A percentile compares a stretch with the other conserved stretches of the same genome.
Conservation (phyloP, 1,140 invertebrate species). For the Leucophenga varia region DNA sequence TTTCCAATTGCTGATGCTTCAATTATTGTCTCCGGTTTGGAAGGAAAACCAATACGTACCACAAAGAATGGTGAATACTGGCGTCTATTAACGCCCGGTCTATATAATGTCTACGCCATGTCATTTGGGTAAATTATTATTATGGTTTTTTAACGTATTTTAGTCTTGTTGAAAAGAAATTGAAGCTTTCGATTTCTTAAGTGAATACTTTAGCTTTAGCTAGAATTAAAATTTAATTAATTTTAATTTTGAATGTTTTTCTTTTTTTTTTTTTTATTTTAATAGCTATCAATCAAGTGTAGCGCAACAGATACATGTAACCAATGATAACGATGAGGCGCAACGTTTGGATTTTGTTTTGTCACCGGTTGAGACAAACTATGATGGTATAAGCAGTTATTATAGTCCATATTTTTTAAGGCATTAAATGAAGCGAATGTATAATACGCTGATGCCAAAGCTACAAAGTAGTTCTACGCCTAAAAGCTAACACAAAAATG, state of each 20-base stretch:
- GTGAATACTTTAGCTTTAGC: too few species aligned
- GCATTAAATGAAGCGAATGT: slow-evolving; percentile 32
- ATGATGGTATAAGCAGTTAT: slow-evolving; percentile 56
- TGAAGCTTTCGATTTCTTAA: too few species aligned
- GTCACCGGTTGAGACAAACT: slow-evolving; percentile 39
- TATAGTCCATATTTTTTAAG: slow-evolving; percentile 53
- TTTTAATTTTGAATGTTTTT: neutral
- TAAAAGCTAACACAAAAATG: too few species aligned
- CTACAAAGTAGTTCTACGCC: too few species aligned
- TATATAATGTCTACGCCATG: slow-evolving; percentile 70
- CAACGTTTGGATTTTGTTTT: slow-evolving; percentile 51
- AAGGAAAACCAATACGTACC: slow-evolving; percentile 70
- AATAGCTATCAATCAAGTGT: slow-evolving; percentile 43
- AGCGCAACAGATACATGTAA: slow-evolving; percentile 40
- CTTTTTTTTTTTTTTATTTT: slow-evolving; percentile 6
- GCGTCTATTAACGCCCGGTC: slow-evolving; percentile 79
- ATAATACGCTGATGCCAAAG: too few species aligned
- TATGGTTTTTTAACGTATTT: neutral
- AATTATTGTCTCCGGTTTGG: slow-evolving; percentile 69
- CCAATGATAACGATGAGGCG: slow-evolving; percentile 43
- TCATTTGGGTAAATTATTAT: slow-evolving; percentile 69
- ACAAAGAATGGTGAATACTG: slow-evolving; percentile 83
- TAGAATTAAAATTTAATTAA: too few species aligned
- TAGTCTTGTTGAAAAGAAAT: too few species aligned
- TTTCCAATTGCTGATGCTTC: slow-evolving; percentile 67